Percentiles rank a stretch among this genome's conserved stretches.
These are phyloP conservation scores for Drosophila serrata DNA, from an alignment of 1,140 invertebrate genomes.

Conservation along the genomic window DNA sequence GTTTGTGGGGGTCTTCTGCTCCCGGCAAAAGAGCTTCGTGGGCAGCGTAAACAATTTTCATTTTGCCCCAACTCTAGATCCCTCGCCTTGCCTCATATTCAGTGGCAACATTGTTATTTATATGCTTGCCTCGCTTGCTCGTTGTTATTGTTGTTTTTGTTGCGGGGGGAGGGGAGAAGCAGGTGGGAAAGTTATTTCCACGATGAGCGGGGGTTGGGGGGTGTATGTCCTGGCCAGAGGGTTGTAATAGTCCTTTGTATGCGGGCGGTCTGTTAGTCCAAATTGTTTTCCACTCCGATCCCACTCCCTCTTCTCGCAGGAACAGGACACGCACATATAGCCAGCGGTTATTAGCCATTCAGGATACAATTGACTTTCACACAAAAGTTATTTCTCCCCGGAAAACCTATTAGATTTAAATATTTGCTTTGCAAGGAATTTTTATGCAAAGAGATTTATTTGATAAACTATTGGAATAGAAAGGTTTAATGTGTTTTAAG, in stretches of 20 bases:
- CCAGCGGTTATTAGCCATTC: conserved; percentile 64
- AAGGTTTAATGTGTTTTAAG: background rate
- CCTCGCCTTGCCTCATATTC: conserved; percentile 21
- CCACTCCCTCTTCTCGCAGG: background rate
- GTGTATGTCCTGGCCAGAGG: conserved; percentile 10
- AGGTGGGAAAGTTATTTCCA: conserved; percentile 61
- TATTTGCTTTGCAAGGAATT: background rate
- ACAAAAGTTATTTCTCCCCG: conserved; percentile 23
- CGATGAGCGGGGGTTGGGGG: background rate
- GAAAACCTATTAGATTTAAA: conserved; percentile 18
- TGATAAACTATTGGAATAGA: background rate
- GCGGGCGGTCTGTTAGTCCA: conserved; percentile 41
- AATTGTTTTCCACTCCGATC: conserved; percentile 56
- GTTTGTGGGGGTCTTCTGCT: conserved; percentile 71
- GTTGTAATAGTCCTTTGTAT: conserved; percentile 60
- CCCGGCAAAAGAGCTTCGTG: conserved; percentile 39
- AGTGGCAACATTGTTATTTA: conserved; percentile 77
- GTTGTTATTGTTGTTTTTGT: conserved; percentile 43
- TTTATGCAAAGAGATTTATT: background rate
- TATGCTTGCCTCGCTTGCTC: conserved; percentile 49
- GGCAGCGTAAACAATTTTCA: conserved; percentile 76
- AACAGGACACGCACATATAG: conserved; percentile 49
- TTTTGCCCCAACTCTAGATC: conserved; percentile 21
- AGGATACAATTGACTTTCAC: conserved; percentile 41
- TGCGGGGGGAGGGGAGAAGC: conserved; percentile 63